A percentile compares a stretch with the other conserved stretches of the same genome.
Evolutionary conservation across 2,888 invertebrate species (phyloP).

Genomic region (Amiota mariae): DNA sequence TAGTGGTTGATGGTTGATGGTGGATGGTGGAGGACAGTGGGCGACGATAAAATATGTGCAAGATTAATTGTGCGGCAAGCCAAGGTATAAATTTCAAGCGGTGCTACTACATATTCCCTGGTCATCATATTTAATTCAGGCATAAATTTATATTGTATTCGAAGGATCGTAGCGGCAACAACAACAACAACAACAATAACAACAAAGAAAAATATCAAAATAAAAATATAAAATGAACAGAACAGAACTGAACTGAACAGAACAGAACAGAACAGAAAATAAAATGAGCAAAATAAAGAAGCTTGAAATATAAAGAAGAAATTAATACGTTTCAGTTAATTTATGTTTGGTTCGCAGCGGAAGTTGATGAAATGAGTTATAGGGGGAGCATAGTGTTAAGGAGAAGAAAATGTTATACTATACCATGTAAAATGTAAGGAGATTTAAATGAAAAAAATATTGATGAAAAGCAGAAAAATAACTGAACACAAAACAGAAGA

Average conservation of each 20-base stretch:
- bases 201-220: too few species aligned
- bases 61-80: conserved; percentile 61
- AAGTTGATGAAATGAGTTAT: not conserved
- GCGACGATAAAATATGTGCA: conserved; percentile 60
- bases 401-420: conserved; percentile 30
- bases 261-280: too few species aligned
- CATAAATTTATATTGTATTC: conserved; percentile 53
- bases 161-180: too few species aligned
- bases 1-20: too few species aligned
- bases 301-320: conserved; percentile 41
- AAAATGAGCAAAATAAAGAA: too few species aligned
- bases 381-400: conserved; percentile 16
- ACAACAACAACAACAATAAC: too few species aligned
- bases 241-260: too few species aligned
- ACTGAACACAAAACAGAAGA: too few species aligned
- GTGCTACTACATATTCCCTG: conserved; percentile 48
- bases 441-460: too few species aligned
- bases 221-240: too few species aligned
- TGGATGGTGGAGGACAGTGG: conserved; percentile 30
- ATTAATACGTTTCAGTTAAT: conserved; percentile 68
- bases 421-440: too few species aligned
- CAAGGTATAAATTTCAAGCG: conserved; percentile 62
- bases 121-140: conserved; percentile 68
- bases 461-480: too few species aligned
- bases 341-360: conserved; percentile 52